Base-by-base conservation (phyloP, 2,888 invertebrate species). In the Rotaria macrura region DNA sequence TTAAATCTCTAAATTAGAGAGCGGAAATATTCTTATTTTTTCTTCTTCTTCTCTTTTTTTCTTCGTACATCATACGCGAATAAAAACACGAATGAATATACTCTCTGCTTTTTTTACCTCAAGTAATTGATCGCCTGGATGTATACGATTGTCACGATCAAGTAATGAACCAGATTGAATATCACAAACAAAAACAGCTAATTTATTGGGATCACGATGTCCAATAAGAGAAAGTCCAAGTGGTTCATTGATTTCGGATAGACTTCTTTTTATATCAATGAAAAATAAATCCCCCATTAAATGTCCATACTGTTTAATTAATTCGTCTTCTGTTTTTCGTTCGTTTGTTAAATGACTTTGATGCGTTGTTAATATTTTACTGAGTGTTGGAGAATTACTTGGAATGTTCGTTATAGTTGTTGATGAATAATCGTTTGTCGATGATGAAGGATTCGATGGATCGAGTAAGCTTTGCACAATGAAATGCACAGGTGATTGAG, bases 401-500 rank as follows among this genome's bases (percentile, higher is more conserved):
- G 79, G 79, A 79, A 79, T 79, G 65, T 65, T 14, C 34, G 65
- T 34, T 5, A 34, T 4, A 43, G 40, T 43, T n/a, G n/a, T 79
- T 12, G 79, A 79, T 79, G 43, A 43, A 25, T 38, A 17, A 43
- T 40, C 43, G 12, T 29, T 29, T 57, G 57, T 57, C 14, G 20
- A n/a, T 43, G 79, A 43, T 14, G 79, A 12, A 2, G 79, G 79
- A 79, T 79, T 79, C 14, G 79, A 40, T 25, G 85, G 87, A 25
- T 89, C 89, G 84, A 89, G 88, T 29, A 95, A 91, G 86, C 94
- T 94, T 92, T 98, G 97, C 83, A 98, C 95, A 65, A 96, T 93
- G 89, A 99, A 94, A 54, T 93, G 93, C 87, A 99, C 96, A 85
- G 94, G 94, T 90, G 95, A 95, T 40, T 94, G 94, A 34, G 97